Evolutionary conservation across 2,888 invertebrate genomes (phyloP).

Genomic region (Tridacna crocea): DNA sequence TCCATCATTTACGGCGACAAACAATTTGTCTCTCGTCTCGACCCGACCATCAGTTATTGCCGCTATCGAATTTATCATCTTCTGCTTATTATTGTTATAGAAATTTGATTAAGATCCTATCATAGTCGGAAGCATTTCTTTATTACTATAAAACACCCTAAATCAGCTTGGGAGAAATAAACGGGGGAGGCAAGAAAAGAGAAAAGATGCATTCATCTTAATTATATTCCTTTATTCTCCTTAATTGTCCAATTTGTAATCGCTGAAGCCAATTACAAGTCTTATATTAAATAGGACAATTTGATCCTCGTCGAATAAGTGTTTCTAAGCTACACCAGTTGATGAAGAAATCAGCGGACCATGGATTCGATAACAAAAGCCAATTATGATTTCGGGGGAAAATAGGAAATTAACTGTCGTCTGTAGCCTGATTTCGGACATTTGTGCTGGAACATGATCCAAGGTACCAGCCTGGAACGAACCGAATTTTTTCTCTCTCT

Average conservation of each 20-base stretch:
- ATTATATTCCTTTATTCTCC: conserved; percentile 63
- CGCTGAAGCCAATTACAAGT: conserved; percentile 54
- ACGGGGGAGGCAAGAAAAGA: conserved; percentile 47
- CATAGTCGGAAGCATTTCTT: conserved; percentile 59
- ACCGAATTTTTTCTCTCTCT: conserved; percentile 31
- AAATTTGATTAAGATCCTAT: conserved; percentile 67
- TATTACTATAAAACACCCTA: conserved; percentile 61
- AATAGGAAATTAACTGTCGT: conserved; percentile 65
- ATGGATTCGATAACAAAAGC: conserved; percentile 59
- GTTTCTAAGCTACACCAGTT: conserved; percentile 21
- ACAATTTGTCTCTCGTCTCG: conserved; percentile 58
- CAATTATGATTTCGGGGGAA: conserved; percentile 52
- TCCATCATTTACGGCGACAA: conserved; percentile 55
- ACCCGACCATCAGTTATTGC: conserved; percentile 50
- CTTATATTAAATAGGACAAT: conserved; percentile 64
- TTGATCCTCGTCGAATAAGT: conserved; percentile 25
- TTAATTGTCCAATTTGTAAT: conserved; percentile 65
- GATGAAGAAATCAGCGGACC: conserved; percentile 47
- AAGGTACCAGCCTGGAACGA: conserved; percentile 41
- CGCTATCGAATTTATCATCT: conserved; percentile 46
- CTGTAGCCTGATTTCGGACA: conserved; percentile 53
- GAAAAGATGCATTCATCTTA: conserved; percentile 29
- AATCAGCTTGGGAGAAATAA: conserved; percentile 59
- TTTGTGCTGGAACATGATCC: conserved; percentile 49
- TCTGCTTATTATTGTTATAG: conserved; percentile 64